Base-by-base conservation (phyloP, 2,888 invertebrate species). In the Scaptomyza flava region DNA sequence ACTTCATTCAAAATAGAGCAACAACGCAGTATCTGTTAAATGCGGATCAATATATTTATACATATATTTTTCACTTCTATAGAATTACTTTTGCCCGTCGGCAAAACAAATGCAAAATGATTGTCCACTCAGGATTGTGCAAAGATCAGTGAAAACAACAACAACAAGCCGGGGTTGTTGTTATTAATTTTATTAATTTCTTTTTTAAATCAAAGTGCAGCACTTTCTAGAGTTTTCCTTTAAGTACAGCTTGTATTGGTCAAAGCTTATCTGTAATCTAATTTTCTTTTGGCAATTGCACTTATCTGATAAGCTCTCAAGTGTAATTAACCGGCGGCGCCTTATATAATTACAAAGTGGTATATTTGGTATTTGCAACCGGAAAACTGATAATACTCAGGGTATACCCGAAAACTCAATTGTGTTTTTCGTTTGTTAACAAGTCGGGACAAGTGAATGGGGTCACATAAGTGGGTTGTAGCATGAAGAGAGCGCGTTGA, bases 31-130 rank as follows among this genome's bases (percentile, higher is more conserved):
- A 51, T 47, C 34, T 56, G 27, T 54, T 42, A 6, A 72, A 86
- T 82, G 67, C 61, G 45, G 70, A 54, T 80, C 81, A 80, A 64
- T 48, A 71, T 52, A 48, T 67, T 38, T 43, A 33, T 61, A 83
- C 46, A 54, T 58, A 23, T 23, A 53, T 51, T 60, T 48, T 47
- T 48, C 52, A 62, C 52, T 33, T 57, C 36, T 38, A 17, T 47
- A 3, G 14, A 46, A 41, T 51, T 38, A 50, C 43, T 43, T 76
- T 48, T 41, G 0, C 11, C 73, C 56, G 62, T 34, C 59, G 78
- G 68, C 46, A 34, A 59, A 27, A 17, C 42, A 23, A 62, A 58
- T 62, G 59, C 69, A 75, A 30, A 45, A 58, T 43, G 45, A 42
- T 58, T 27, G 34, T 17, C 30, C 2, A 23, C 6, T 33, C 14